Evolutionary conservation across 53 echinoderm and acorn worm species (phyloP), one percentile per base, ranked within the genome.

Genomic region (Patiria pectinifera): DNA sequence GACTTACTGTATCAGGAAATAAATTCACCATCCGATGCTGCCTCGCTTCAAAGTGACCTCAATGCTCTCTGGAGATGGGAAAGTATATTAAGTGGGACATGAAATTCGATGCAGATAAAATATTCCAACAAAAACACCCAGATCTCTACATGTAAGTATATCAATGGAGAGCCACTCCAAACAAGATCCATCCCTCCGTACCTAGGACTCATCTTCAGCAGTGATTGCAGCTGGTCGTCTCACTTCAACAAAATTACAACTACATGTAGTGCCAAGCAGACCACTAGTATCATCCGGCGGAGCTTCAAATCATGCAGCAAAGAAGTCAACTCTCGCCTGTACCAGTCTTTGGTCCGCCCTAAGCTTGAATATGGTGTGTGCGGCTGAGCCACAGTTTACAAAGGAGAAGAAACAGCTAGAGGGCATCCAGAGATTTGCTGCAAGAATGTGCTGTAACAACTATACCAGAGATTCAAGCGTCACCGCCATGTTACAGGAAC

Each of bases 211-310:
- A 48, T 45, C 69, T 6, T n/a, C 21, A 35, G 85, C 23, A 19
- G 82, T 24, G 82, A 81, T 24, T 85, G 85, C n/a, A 85, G 59
- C 11, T 63, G 22, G 66, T 85, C 85, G 12, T 85, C 85, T 62
- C 1, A 85, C 22, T 62, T 85, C 1, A 63, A 16, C 21, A 26
- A 62, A 69, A 85, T 63, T 16, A 85, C 45, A 11, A 85, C 63
- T 6, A 53, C 35, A 35, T 35, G 35, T 43, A 85, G 85, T 62
- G 69, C 62, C 22, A 85, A 85, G 85, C 85, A 85, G 44, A 62
- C 85, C 25, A 24, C 3, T 22, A 66, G 85, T 85, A 22, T 85
- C 45, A 85, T 85, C 63, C 66, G 85, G 85, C 26, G 53, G 5
- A 53, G 8, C 53, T 49, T 35, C 35, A 35, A 35, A 35, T 35